These are phyloP conservation scores for Thyatira batis DNA, from an alignment of 2,888 invertebrate genomes.

Conservation along the genomic window DNA sequence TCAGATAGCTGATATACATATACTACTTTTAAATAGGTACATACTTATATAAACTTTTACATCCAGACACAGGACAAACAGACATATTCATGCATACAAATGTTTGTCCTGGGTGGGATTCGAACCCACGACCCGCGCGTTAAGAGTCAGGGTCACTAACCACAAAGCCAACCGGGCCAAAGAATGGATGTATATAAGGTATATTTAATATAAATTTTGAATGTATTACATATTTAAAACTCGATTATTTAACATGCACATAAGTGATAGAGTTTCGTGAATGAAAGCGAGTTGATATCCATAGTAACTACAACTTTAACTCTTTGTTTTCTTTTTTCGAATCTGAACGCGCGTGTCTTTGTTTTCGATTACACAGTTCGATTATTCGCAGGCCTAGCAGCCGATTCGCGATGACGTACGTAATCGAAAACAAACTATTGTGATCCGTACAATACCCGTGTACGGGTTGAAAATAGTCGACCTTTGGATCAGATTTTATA, in stretches of 20 bases:
- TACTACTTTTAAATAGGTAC: no score
- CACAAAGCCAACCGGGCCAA: no score
- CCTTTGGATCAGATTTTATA: neutral
- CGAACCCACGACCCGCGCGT: no score
- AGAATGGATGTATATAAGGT: no score
- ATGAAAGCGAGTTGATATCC: neutral
- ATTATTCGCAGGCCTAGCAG: slow-evolving; percentile 13
- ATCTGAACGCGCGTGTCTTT: slow-evolving; percentile 14
- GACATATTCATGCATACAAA: no score
- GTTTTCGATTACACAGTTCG: slow-evolving; percentile 26
- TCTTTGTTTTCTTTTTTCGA: slow-evolving; percentile 21
- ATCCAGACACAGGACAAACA: no score
- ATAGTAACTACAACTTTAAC: slow-evolving; percentile 10
- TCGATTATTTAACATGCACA: neutral
- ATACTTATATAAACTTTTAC: no score
- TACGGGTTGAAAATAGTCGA: neutral
- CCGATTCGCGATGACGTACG: neutral
- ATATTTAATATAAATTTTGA: no score
- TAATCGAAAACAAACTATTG: slow-evolving; percentile 8
- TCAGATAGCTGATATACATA: no score
- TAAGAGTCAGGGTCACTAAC: no score
- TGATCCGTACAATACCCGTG: slow-evolving; percentile 4
- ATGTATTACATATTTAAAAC: no score
- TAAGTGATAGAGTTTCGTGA: neutral
- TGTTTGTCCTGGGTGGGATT: no score